phyloP scores from a whole-genome alignment of 2,888 invertebrate species.

The Synergus laeviventris region DNA sequence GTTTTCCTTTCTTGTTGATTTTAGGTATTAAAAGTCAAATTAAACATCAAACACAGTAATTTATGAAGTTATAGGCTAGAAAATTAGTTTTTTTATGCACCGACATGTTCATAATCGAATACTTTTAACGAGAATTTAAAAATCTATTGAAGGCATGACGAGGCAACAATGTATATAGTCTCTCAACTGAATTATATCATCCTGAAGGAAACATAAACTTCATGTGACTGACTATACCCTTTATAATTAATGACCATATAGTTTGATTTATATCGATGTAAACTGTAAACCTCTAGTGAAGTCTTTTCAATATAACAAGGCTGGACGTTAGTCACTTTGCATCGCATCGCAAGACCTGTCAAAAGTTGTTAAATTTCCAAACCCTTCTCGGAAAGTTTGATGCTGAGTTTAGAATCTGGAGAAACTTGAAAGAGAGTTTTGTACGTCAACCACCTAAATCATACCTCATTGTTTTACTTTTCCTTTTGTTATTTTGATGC shows the following conservation, averaged over 20 bases:
- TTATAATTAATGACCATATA: slow-evolving; percentile 22
- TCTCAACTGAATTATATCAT: neutral
- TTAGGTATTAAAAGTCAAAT: neutral
- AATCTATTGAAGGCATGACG: neutral
- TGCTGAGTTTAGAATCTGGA: neutral
- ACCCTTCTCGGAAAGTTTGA: neutral
- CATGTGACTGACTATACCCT: neutral
- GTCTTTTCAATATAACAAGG: slow-evolving; percentile 1
- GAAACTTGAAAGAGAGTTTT: slow-evolving; percentile 1
- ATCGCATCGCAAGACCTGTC: slow-evolving; percentile 6
- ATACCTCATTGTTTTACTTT: neutral
- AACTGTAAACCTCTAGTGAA: neutral
- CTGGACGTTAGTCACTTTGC: neutral
- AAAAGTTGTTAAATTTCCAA: slow-evolving; percentile 15
- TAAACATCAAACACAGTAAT: neutral
- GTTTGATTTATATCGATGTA: slow-evolving; percentile 21
- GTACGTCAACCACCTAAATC: neutral
- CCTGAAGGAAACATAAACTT: slow-evolving; percentile 2
- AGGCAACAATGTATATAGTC: neutral
- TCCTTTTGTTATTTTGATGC: neutral
- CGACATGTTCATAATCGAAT: too few relatives aligned
- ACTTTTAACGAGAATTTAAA: neutral
- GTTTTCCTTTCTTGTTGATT: neutral
- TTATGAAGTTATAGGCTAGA: too few relatives aligned
- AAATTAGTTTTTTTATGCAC: too few relatives aligned